Evolutionary conservation across 2,888 invertebrate genomes (phyloP).

Genomic region (Aleiodes testaceus): DNA sequence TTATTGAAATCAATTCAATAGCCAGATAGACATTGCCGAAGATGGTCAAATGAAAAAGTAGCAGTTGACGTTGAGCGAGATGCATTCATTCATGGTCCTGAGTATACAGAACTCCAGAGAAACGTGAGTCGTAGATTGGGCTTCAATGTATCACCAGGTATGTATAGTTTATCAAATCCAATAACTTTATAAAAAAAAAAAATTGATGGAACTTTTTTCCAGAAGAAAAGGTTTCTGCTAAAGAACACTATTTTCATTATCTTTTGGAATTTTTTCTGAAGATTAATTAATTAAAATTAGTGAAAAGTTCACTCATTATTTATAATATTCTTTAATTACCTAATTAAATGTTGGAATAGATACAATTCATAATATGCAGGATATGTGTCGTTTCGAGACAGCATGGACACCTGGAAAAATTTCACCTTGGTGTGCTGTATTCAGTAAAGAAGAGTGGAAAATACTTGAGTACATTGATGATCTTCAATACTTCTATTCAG

Average conservation of each 20-base stretch:
- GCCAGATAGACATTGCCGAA: slow-evolving; percentile 5
- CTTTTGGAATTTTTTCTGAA: too few species aligned
- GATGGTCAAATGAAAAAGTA: background rate
- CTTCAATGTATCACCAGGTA: slow-evolving; percentile 9
- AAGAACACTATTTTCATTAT: too few species aligned
- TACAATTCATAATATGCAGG: slow-evolving; percentile 75
- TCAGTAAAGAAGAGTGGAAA: slow-evolving; percentile 79
- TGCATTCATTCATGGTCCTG: slow-evolving; percentile 11
- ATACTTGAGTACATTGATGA: slow-evolving; percentile 84
- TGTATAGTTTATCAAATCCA: background rate
- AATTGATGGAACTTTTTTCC: too few species aligned
- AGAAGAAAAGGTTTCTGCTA: too few species aligned
- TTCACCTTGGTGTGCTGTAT: slow-evolving; percentile 84
- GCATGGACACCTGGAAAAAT: slow-evolving; percentile 80
- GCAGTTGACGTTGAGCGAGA: background rate
- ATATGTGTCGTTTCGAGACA: slow-evolving; percentile 85
- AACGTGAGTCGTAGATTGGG: slow-evolving; percentile 16
- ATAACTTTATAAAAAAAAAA: too few species aligned
- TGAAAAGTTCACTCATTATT: too few species aligned
- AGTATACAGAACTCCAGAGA: slow-evolving; percentile 10
- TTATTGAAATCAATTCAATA: background rate
- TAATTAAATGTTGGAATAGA: background rate
- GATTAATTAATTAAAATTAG: too few species aligned
- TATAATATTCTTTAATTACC: background rate
- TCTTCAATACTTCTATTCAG: slow-evolving; percentile 80